phyloP scores from a whole-genome alignment of 2,113 vertebrate genomes.

The Phaethon lepturus region DNA sequence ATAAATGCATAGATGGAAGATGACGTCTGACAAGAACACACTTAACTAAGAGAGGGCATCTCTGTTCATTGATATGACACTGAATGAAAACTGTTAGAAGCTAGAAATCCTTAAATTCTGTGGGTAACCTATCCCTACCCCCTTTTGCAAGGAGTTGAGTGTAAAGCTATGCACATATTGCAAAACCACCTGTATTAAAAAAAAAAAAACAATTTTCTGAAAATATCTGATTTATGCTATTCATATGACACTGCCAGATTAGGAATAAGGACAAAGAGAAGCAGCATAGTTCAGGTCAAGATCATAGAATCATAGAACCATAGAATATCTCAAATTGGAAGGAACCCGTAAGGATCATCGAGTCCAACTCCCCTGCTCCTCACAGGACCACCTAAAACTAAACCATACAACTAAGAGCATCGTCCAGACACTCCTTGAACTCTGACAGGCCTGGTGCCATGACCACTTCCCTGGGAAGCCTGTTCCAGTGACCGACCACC shows the following conservation, averaged over 20 bases:
- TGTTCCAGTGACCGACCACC: neutral
- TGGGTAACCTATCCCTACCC: rapidly evolving
- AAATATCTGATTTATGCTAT: neutral
- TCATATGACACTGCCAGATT: neutral
- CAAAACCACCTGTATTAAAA: neutral
- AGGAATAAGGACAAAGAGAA: neutral
- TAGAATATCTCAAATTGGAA: neutral
- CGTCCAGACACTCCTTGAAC: neutral
- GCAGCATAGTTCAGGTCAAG: neutral
- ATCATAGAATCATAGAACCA: neutral
- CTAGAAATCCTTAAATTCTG: neutral
- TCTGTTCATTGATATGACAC: neutral
- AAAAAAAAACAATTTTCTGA: neutral
- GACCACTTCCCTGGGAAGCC: neutral
- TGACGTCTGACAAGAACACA: neutral
- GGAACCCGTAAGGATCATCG: neutral
- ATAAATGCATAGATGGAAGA: neutral
- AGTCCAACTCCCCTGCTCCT: neutral
- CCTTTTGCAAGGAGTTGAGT: neutral
- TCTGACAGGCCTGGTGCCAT: neutral
- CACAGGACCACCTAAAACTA: neutral
- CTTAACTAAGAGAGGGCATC: neutral
- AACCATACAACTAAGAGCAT: neutral
- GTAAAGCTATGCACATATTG: neutral
- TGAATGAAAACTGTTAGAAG: neutral